Base-by-base conservation (phyloP, 2,888 invertebrate genomes). In the Parthenolecanium corni region DNA sequence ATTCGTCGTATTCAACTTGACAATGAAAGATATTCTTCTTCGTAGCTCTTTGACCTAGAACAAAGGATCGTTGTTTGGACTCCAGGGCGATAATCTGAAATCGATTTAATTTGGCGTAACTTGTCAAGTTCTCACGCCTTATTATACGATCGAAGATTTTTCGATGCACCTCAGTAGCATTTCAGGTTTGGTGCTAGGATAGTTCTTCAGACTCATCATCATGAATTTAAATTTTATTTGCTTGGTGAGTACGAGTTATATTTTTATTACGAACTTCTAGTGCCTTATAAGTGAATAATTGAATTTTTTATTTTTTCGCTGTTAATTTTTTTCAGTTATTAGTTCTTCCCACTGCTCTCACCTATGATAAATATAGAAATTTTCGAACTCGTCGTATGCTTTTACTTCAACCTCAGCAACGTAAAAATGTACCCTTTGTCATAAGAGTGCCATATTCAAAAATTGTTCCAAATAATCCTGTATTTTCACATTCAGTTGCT, bases 21-120 rank as follows among this genome's bases (percentile, higher is more conserved):
- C 61, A 61, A 61, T 61, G 61, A 51, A 51, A 18, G 49, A 61
- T 61, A 61, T 51, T 61, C 51, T 61, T 51, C 61, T 61, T 31
- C 61, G 49, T 21, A 61, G 61, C 61, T 61, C 61, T 61, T 61
- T 61, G 61, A 61, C 61, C 61, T 61, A 61, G 61, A 61, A 61
- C 61, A 61, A 61, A 61, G 61, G 61, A 61, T 25, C 38, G 49
- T 51, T 31, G 51, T 61, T 51, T 51, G 61, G 61, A 51, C 61
- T 61, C 49, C 61, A 36, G 61, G 61, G 61, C 61, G 61, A 61
- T 61, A 61, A 61, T 61, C 61, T 20, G 21, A 51, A 51, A 61
- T 31, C n/a, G 23, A 51, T 61, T 36, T 61, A 61, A 61, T 61
- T 61, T 51, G 61, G 49, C 61, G 61, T 61, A 61, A 61, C 61